Evolutionary conservation across 92 coral and sea anemone genomes (phyloP), one percentile per base, ranked within the genome.

Genomic region (Epizoanthus scotinus): DNA sequence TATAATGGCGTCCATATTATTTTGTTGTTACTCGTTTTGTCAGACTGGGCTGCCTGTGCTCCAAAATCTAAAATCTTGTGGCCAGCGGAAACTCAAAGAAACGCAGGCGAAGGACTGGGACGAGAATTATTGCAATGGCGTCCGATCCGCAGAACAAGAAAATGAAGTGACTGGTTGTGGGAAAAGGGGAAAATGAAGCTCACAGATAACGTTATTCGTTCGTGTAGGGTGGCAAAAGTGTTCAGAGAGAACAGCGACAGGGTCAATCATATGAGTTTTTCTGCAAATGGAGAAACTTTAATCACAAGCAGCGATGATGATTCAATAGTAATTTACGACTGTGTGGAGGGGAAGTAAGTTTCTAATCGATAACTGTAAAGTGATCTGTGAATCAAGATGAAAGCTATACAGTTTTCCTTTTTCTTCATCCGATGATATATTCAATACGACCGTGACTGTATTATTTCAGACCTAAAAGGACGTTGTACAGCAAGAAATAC

Each of bases 271-370:
- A 87, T 87, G 85, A 82, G 88, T 53, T 93, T 95, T 81, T 85
- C 98, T 56, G 90, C 95, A n/a, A 95, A 93, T 73, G 99, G 99
- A 19, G 99, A 95, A 63, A 87, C 88, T 38, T 84, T 95, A 24
- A 95, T 95, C 74, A 84, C 99, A 13, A 95, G 99, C 57, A 95
- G 98, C 74, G 94, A 95, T 52, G 99, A 95, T 78, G 99, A 95
- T 83, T 95, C 99, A 13, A 95, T 95, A 70, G 99, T 95, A 2
- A 95, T 95, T 77, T 95, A 93, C 74, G 99, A 95, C 65, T 89
- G 95, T 55, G 68, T 87, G 61, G 99, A 95, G 53, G 99, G 99
- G 50, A 95, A 95, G 99, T 95, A 83, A 90, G 98, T 67, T 56
- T n/a, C n/a, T n/a, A n/a, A n/a, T n/a, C n/a, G n/a, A 44, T 13